These are phyloP conservation scores for Napeogenes inachia DNA, from an alignment of 2,888 invertebrate species.

Conservation along the genomic window DNA sequence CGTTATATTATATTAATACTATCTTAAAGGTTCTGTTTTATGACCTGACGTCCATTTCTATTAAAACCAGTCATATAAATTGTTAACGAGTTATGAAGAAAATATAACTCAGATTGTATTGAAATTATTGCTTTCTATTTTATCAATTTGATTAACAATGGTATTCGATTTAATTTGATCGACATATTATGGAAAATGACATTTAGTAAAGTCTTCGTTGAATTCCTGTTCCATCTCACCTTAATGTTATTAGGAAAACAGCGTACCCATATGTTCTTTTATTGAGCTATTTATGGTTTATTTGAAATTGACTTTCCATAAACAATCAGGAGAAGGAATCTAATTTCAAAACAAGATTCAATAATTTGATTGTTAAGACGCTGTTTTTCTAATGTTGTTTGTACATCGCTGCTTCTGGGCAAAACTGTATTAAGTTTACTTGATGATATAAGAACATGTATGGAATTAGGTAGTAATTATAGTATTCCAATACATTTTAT, in stretches of 20 bases:
- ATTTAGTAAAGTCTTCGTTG: neutral
- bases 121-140: neutral
- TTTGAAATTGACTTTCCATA: too few species aligned
- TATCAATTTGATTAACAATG: neutral
- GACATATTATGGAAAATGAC: neutral
- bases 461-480: neutral
- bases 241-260: neutral
- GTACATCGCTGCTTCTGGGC: too few species aligned
- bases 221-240: neutral
- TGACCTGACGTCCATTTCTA: constrained; percentile 39
- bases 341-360: too few species aligned
- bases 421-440: neutral
- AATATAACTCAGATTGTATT: neutral
- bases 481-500: too few species aligned
- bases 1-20: constrained; percentile 54
- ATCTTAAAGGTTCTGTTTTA: constrained; percentile 41
- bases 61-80: constrained; percentile 9
- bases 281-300: neutral
- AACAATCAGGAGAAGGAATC: too few species aligned
- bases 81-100: neutral
- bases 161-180: neutral
- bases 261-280: neutral
- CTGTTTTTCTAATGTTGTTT: too few species aligned
- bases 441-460: neutral
- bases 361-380: too few species aligned